phyloP scores from a whole-genome alignment of 2,888 invertebrate species.

The Megalurothrips usitatus region DNA sequence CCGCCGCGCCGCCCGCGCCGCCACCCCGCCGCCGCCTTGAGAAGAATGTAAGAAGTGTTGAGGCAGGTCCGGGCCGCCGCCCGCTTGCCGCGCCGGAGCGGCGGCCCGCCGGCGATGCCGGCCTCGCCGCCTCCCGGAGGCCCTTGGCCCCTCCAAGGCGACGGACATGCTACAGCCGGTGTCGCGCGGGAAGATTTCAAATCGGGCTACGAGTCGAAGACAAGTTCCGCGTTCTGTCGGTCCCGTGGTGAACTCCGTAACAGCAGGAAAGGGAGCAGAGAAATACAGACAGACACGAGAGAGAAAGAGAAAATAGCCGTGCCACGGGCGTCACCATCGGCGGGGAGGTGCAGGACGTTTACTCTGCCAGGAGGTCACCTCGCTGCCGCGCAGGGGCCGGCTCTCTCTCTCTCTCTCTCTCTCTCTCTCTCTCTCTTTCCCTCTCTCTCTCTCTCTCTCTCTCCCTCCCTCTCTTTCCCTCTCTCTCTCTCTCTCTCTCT shows the following conservation, averaged over 20 bases:
- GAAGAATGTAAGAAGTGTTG: conserved; percentile 25
- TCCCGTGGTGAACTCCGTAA: too few species aligned
- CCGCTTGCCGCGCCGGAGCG: neutral
- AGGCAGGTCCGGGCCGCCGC: neutral
- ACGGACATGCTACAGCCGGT: neutral
- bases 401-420: neutral
- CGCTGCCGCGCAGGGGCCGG: neutral
- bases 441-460: conserved; percentile 24
- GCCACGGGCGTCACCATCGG: too few species aligned
- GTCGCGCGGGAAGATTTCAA: neutral
- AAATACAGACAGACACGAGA: too few species aligned
- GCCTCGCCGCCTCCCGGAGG: neutral
- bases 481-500: conserved; percentile 21
- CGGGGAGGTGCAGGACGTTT: too few species aligned
- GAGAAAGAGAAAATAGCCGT: too few species aligned
- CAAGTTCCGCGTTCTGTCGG: too few species aligned
- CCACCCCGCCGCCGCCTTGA: neutral
- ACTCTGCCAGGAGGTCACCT: too few species aligned
- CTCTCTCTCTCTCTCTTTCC: neutral
- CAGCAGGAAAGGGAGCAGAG: too few species aligned
- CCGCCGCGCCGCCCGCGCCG: neutral
- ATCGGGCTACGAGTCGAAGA: neutral
- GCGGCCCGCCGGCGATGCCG: neutral
- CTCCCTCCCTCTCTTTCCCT: conserved; percentile 11
- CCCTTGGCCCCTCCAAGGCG: too few species aligned